Conservation (phyloP, 2,797 vertebrate species). For the Otus scops region DNA sequence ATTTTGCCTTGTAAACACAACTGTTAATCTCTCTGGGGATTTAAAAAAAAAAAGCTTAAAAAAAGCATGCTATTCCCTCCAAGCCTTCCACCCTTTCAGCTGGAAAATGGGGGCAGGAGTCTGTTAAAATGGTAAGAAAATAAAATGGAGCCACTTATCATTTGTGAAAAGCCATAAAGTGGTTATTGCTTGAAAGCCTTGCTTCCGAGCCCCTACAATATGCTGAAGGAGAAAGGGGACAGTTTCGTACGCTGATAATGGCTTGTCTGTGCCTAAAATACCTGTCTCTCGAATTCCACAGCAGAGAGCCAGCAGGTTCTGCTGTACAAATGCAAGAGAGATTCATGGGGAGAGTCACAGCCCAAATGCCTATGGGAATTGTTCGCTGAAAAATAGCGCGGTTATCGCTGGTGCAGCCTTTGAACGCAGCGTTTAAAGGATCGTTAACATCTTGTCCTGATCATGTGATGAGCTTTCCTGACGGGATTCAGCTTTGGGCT, state of each 20-base stretch:
- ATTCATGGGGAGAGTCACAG: background rate
- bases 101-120: background rate
- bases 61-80: background rate
- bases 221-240: background rate
- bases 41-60: background rate
- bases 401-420: background rate
- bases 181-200: background rate
- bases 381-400: rapidly evolving
- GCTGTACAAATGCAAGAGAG: background rate
- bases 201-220: background rate
- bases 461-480: background rate
- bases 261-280: background rate
- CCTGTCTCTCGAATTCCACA: background rate
- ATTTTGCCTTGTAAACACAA: background rate
- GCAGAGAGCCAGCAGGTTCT: background rate
- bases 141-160: background rate
- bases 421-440: background rate
- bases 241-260: rapidly evolving
- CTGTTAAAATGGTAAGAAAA: background rate
- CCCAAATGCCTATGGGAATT: background rate
- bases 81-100: background rate
- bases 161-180: background rate
- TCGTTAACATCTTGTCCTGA: background rate
- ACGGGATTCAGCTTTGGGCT: background rate
- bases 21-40: background rate